A percentile compares a stretch with the other conserved stretches of the same genome.
Conservation (phyloP, 37 sponge, comb jelly and placozoan species). For the Beroe forskalii region DNA sequence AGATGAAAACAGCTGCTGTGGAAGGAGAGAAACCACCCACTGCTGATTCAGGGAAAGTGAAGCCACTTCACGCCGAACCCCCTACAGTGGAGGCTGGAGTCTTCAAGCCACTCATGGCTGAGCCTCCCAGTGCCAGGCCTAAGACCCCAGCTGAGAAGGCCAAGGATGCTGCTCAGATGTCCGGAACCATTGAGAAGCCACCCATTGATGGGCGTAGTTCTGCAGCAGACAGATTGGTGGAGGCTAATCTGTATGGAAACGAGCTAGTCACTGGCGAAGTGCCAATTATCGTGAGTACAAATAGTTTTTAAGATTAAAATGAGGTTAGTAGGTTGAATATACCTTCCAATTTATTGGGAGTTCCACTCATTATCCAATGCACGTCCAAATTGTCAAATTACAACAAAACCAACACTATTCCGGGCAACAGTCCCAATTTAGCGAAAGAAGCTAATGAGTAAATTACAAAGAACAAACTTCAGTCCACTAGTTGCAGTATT, state of each 20-base stretch:
- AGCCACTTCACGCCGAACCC: conserved; percentile 28
- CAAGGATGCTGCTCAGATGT: conserved; percentile 51
- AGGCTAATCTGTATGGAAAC: conserved; percentile 27
- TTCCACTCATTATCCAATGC: no score
- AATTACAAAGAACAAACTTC: no score
- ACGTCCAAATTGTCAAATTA: neutral
- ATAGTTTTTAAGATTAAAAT: no score
- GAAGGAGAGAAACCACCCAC: neutral
- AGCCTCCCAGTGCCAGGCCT: conserved; percentile 18
- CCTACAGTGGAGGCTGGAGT: conserved; percentile 39
- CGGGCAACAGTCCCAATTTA: no score
- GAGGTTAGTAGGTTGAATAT: no score
- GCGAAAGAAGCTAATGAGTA: no score
- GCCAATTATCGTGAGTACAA: conserved; percentile 41
- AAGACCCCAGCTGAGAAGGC: conserved; percentile 52
- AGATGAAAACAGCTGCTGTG: neutral
- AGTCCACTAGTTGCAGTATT: no score
- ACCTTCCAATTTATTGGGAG: no score
- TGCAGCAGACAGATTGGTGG: conserved; percentile 54
- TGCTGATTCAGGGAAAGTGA: conserved; percentile 22
- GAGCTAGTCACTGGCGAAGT: conserved; percentile 17
- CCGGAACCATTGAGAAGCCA: conserved; percentile 50
- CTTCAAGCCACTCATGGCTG: conserved; percentile 58
- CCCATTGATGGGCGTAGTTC: conserved; percentile 24
- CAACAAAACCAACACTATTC: no score